phyloP scores from a whole-genome alignment of 2,797 vertebrate species.

The Enteromius mattozi region DNA sequence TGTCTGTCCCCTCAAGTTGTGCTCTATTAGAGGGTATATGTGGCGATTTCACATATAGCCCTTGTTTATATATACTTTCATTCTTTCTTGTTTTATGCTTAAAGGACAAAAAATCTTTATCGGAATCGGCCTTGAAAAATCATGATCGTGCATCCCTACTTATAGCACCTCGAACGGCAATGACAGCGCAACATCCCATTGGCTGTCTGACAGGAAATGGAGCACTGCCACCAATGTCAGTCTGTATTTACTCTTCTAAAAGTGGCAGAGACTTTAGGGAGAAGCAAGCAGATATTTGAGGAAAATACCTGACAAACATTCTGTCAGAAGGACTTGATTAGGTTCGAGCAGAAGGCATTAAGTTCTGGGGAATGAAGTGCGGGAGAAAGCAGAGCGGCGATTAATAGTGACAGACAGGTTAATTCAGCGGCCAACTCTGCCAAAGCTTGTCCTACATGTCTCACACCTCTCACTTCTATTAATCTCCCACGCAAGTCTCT shows the following conservation, averaged over 20 bases:
- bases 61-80: no score
- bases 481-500: constrained; percentile 53
- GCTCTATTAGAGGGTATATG: no score
- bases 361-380: constrained; percentile 34
- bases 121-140: no score
- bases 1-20: no score
- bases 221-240: not conserved
- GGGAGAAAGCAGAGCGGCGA: constrained; percentile 12
- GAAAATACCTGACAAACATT: constrained; percentile 11
- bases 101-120: no score
- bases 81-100: no score
- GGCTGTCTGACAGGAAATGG: not conserved
- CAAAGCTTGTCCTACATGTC: constrained; percentile 48
- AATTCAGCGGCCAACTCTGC: constrained; percentile 43
- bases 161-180: not conserved
- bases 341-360: constrained; percentile 27
- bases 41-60: no score
- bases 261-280: not conserved
- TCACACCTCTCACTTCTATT: constrained; percentile 49
- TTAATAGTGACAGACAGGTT: constrained; percentile 59
- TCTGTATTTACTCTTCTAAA: not conserved
- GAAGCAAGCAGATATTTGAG: constrained; percentile 8
- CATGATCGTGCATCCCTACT: no score
- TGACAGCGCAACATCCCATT: not conserved
- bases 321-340: constrained; percentile 34